Base-by-base conservation (phyloP, 2,888 invertebrate genomes). In the Bombylius discolor region DNA sequence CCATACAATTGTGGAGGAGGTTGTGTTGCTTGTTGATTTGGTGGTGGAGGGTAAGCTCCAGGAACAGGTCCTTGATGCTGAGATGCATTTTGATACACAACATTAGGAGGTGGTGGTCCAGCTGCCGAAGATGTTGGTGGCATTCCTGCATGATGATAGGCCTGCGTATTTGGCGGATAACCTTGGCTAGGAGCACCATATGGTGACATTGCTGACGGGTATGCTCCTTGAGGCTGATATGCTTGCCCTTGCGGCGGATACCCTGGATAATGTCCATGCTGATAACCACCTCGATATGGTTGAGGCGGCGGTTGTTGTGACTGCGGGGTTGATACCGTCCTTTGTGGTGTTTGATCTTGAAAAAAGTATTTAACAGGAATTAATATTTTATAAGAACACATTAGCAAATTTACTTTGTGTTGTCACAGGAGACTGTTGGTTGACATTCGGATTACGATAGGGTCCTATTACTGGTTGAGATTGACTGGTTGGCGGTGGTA, bases 171-270 rank as follows among this genome's bases (percentile, higher is more conserved):
- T 12, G 84, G 78, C 9, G 81, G 83, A 64, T 84, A 84, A 5
- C 80, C 68, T 61, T 72, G 73, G 11, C 53, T 54, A n/a, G 73
- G 73, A 7, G 72, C 71, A 1, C 71, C 72, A 56, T 73, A 73
- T 5, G 64, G 63, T 11, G 64, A 65, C 68, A 68, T 67, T 13
- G 65, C 65, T 0, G 23, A 23, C 23, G 80, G 80, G 65, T 82
- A 83, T 5, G 81, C 79, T 52, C 80, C 74, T 60, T 76, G 76
- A 42, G 81, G 79, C 55, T 82, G 80, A 64, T 82, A 83, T 36
- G 72, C 70, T 59, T 56, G 74, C 65, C 69, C 74, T 46, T 84
- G 81, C 52, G 81, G 71, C 32, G 84, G 74, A 65, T 74, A 74
- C 11, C 73, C 71, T 68, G 64, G 79, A 74, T 64, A 80, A 74